Evolutionary conservation across 2,113 vertebrate species (phyloP).

Genomic region (Hyla sarda): DNA sequence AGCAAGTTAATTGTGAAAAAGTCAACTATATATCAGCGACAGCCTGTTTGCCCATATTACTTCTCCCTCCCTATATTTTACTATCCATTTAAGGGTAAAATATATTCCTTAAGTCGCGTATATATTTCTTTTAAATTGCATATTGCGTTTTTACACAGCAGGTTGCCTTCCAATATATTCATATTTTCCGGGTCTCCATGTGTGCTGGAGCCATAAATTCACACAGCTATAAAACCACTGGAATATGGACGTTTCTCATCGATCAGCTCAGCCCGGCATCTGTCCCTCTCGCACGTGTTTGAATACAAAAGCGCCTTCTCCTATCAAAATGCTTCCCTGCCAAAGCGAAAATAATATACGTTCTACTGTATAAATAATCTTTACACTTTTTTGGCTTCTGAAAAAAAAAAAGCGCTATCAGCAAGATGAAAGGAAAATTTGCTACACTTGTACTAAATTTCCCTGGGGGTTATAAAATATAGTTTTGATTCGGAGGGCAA

Average conservation of each 20-base stretch:
- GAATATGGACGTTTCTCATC: slow-evolving; percentile 69
- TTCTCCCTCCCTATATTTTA: neutral
- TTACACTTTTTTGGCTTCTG: slow-evolving; percentile 61
- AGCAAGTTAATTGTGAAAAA: neutral
- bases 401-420: slow-evolving; percentile 63
- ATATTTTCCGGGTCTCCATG: slow-evolving; percentile 21
- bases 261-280: slow-evolving; percentile 54
- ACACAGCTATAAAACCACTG: slow-evolving; percentile 64
- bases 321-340: slow-evolving; percentile 67
- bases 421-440: slow-evolving; percentile 72
- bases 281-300: neutral
- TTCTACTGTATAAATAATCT: slow-evolving; percentile 67
- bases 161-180: slow-evolving; percentile 39
- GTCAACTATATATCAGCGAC: neutral
- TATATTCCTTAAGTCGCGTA: slow-evolving; percentile 9
- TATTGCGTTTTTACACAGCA: slow-evolving; percentile 33
- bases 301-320: slow-evolving; percentile 51
- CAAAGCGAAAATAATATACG: slow-evolving; percentile 66
- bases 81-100: slow-evolving; percentile 30
- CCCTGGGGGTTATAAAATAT: slow-evolving; percentile 73
- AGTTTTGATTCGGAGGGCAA: slow-evolving; percentile 70
- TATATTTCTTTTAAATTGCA: slow-evolving; percentile 34
- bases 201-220: slow-evolving; percentile 55
- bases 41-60: neutral
- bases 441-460: slow-evolving; percentile 73